Evolutionary conservation across 37 sponge, comb jelly and placozoan species (phyloP).

Genomic region (Tethya wilhelma): DNA sequence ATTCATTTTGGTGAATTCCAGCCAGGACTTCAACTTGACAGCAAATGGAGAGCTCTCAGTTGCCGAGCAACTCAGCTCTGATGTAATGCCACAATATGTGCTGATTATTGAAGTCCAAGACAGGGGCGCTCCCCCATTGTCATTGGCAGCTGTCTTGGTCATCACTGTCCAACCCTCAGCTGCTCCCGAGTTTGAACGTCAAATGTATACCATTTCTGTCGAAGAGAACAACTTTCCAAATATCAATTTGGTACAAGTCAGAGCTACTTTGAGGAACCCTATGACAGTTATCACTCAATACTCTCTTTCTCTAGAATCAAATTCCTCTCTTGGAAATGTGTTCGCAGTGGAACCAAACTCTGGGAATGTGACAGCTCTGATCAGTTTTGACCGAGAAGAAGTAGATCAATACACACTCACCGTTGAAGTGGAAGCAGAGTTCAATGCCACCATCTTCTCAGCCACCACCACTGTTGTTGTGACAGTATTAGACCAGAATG

Average conservation of each 20-base stretch:
- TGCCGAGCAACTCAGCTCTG: conserved; percentile 4
- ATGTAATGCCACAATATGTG: conserved; percentile 2
- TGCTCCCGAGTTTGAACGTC: conserved; percentile 43
- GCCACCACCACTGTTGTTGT: conserved; percentile 43
- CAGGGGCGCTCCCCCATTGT: conserved; percentile 43
- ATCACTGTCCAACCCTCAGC: conserved; percentile 41
- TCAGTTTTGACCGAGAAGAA: conserved; percentile 52
- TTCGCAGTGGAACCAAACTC: conserved; percentile 29
- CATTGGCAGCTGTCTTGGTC: conserved; percentile 24
- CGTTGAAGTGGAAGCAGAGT: conserved; percentile 9
- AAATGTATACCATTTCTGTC: conserved; percentile 30
- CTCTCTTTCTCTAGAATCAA: neutral
- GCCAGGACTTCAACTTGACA: conserved; percentile 7
- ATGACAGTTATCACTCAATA: neutral
- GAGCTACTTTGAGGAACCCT: conserved; percentile 36
- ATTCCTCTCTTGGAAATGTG: neutral
- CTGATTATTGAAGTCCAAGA: conserved; percentile 57
- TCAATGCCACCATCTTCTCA: conserved; percentile 13
- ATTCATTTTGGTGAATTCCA: neutral
- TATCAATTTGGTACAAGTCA: conserved; percentile 41
- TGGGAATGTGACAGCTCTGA: conserved; percentile 35
- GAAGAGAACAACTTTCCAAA: conserved; percentile 46
- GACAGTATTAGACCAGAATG: conserved; percentile 63
- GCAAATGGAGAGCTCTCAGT: conserved; percentile 6
- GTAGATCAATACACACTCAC: conserved; percentile 8